phyloP scores from a whole-genome alignment of 2,113 vertebrate genomes.

The Acinonyx jubatus region DNA sequence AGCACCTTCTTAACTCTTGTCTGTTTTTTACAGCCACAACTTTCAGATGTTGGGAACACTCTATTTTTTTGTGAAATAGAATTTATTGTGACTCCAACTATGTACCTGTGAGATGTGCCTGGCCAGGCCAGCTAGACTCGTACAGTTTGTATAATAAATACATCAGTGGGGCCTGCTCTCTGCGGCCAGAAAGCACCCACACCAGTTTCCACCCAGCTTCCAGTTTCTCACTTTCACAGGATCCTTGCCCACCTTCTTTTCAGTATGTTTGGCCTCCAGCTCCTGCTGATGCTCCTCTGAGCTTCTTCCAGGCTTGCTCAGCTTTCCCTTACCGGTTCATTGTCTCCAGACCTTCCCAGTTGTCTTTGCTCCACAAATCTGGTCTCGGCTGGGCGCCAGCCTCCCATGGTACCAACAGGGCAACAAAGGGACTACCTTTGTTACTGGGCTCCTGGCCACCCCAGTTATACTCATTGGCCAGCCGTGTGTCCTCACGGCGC shows the following conservation, averaged over 20 bases:
- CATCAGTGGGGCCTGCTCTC: background rate
- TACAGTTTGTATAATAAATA: constrained; percentile 75
- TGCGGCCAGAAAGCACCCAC: background rate
- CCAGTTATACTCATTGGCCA: constrained; percentile 94
- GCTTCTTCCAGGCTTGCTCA: constrained; percentile 91
- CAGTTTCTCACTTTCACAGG: constrained; percentile 92
- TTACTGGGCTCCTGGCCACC: constrained; percentile 79
- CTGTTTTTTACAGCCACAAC: background rate
- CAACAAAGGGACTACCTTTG: constrained; percentile 87
- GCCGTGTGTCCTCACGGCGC: constrained; percentile 82
- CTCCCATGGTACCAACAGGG: constrained; percentile 79
- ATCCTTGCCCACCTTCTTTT: constrained; percentile 91
- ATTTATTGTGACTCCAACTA: constrained; percentile 77
- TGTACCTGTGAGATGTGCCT: constrained; percentile 65
- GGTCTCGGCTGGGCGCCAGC: constrained; percentile 57
- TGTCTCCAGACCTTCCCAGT: constrained; percentile 91
- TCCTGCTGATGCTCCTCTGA: constrained; percentile 90
- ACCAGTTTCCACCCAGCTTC: constrained; percentile 88
- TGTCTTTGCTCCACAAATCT: constrained; percentile 84
- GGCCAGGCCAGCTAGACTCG: background rate
- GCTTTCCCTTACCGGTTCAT: constrained; percentile 87
- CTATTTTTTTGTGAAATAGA: constrained; percentile 65
- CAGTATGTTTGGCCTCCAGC: constrained; percentile 91
- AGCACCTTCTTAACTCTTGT: background rate
- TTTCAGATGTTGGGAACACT: background rate